Evolutionary conservation across 2,113 vertebrate genomes (phyloP).

Genomic region (Heterotis niloticus): DNA sequence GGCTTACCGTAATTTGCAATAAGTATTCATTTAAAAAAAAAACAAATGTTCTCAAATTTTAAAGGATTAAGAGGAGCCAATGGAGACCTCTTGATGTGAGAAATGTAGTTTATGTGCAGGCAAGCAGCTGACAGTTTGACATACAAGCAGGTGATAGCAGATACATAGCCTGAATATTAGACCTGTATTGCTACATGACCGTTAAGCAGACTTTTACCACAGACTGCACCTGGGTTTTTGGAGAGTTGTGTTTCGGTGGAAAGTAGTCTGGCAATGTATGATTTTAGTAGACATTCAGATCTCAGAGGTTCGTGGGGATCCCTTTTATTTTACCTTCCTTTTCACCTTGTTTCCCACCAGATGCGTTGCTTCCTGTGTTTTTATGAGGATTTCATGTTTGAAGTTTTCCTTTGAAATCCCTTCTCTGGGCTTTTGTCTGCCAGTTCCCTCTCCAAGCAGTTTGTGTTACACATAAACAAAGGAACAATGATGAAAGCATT

Average conservation of each 20-base stretch:
- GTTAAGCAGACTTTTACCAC: too few relatives aligned
- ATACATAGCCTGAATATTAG: not conserved
- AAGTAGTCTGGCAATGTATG: slow-evolving; percentile 30
- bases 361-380: not conserved
- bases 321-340: not conserved
- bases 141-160: not conserved
- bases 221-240: slow-evolving; percentile 29
- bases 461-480: not conserved
- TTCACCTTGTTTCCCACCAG: not conserved
- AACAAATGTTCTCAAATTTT: slow-evolving; percentile 24
- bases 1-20: slow-evolving; percentile 48
- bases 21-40: slow-evolving; percentile 31
- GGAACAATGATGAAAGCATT: too few relatives aligned
- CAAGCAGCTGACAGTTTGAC: not conserved
- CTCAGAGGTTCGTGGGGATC: slow-evolving; percentile 29
- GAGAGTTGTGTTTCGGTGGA: slow-evolving; percentile 19
- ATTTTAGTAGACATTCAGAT: slow-evolving; percentile 33
- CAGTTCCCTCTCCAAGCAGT: not conserved
- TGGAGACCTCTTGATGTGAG: not conserved
- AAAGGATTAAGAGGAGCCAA: slow-evolving; percentile 13
- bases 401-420: slow-evolving; percentile 14
- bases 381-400: slow-evolving; percentile 5
- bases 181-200: not conserved
- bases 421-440: not conserved
- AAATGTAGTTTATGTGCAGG: not conserved